phyloP scores from a whole-genome alignment of 2,888 invertebrate genomes.

The Oxytorus armatus region DNA sequence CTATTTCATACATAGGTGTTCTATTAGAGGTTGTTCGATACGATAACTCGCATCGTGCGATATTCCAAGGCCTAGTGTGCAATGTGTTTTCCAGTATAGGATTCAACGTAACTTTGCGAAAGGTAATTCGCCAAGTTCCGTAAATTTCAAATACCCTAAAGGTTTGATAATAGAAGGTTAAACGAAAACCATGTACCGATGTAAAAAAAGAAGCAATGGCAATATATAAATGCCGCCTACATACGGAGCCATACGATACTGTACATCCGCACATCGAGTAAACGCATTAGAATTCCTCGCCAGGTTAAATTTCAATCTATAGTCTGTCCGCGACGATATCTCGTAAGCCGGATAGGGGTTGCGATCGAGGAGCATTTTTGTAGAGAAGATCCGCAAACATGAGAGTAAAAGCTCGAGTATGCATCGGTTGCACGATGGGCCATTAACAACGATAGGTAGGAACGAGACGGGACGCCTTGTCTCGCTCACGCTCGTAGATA shows the following conservation, averaged over 20 bases:
- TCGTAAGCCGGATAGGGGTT: constrained; percentile 15
- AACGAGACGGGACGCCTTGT: constrained; percentile 6
- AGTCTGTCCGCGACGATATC: background rate
- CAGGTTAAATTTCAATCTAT: constrained; percentile 2
- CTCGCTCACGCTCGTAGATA: constrained; percentile 10
- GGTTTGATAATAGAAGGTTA: background rate
- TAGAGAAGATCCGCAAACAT: constrained; percentile 22
- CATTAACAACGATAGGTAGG: background rate
- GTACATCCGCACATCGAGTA: background rate
- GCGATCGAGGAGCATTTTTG: background rate
- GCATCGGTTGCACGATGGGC: background rate
- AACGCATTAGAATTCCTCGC: background rate
- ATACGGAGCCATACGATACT: background rate
- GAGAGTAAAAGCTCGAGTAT: constrained; percentile 10
- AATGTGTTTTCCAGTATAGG: background rate
- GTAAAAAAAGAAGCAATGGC: background rate
- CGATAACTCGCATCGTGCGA: background rate
- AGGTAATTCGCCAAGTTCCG: background rate
- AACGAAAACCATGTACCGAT: background rate
- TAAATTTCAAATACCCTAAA: background rate
- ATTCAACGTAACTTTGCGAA: background rate
- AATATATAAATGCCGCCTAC: background rate
- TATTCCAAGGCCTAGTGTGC: background rate
- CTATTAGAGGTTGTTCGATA: background rate
- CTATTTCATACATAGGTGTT: background rate